These are phyloP conservation scores for Xestia ashworthii DNA, from an alignment of 2,888 invertebrate genomes.

Conservation along the genomic window DNA sequence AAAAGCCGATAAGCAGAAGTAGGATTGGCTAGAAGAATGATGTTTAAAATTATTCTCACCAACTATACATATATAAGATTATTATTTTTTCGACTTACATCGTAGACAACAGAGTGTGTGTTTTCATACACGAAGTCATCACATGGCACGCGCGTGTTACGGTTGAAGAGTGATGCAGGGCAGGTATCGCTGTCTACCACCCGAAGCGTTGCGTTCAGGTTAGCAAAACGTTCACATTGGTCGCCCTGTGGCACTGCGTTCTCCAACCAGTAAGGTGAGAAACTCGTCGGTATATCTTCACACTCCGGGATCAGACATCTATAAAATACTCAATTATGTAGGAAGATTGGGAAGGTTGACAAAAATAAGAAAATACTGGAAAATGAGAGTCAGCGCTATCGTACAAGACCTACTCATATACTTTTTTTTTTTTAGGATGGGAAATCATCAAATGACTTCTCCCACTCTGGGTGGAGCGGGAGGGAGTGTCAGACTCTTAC, in stretches of 20 bases:
- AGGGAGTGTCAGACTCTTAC: too few species aligned
- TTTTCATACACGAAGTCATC: slow-evolving; percentile 78
- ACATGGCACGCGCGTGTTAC: slow-evolving; percentile 66
- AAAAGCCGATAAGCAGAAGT: too few species aligned
- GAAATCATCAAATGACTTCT: too few species aligned
- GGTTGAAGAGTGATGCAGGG: slow-evolving; percentile 77
- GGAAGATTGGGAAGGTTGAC: not conserved
- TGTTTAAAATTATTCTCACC: not conserved
- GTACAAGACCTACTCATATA: too few species aligned
- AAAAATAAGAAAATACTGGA: not conserved
- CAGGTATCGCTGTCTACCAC: slow-evolving; percentile 66
- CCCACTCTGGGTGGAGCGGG: too few species aligned
- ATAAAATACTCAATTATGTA: not conserved
- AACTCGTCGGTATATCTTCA: slow-evolving; percentile 72
- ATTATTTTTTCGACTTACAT: slow-evolving; percentile 73
- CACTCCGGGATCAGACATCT: slow-evolving; percentile 81
- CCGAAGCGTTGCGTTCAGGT: slow-evolving; percentile 30
- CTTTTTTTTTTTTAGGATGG: too few species aligned
- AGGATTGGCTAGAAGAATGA: not conserved
- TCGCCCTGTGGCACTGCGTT: slow-evolving; percentile 84
- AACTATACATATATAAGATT: not conserved
- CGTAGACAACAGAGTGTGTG: slow-evolving; percentile 81
- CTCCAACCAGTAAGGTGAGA: slow-evolving; percentile 83
- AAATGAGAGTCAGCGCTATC: not conserved
- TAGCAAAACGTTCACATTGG: slow-evolving; percentile 84